Conservation (phyloP, 2,888 invertebrate species). For the Coenonympha arcania region DNA sequence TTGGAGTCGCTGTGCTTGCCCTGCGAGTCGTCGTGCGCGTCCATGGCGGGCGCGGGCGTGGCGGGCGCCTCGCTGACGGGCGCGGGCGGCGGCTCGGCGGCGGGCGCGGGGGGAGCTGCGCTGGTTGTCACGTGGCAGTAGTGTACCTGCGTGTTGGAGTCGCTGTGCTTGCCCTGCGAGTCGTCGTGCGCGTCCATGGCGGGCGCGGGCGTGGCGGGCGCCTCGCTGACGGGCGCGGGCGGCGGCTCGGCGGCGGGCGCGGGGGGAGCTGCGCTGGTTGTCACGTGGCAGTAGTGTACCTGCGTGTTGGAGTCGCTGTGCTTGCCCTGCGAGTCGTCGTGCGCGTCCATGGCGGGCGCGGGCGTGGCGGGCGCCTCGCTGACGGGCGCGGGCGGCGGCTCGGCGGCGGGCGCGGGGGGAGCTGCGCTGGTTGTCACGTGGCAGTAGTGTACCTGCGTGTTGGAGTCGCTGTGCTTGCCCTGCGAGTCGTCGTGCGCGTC, state of each 20-base stretch:
- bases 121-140: no score
- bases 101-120: no score
- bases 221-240: slow-evolving; percentile 35
- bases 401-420: slow-evolving; percentile 22
- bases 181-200: slow-evolving; percentile 75
- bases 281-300: no score
- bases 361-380: slow-evolving; percentile 54
- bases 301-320: slow-evolving; percentile 83
- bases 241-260: slow-evolving; percentile 24
- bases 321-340: slow-evolving; percentile 84
- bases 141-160: slow-evolving; percentile 81
- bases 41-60: no score
- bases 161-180: slow-evolving; percentile 83
- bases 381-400: slow-evolving; percentile 30
- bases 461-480: slow-evolving; percentile 82
- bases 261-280: slow-evolving; percentile 22
- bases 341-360: slow-evolving; percentile 58
- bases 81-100: no score
- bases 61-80: no score
- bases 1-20: no score
- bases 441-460: slow-evolving; percentile 80
- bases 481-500: slow-evolving; percentile 80
- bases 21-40: no score
- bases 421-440: slow-evolving; percentile 16
- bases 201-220: slow-evolving; percentile 61